phyloP scores from a whole-genome alignment of 2,797 vertebrate genomes.

The Knipowitschia caucasica region DNA sequence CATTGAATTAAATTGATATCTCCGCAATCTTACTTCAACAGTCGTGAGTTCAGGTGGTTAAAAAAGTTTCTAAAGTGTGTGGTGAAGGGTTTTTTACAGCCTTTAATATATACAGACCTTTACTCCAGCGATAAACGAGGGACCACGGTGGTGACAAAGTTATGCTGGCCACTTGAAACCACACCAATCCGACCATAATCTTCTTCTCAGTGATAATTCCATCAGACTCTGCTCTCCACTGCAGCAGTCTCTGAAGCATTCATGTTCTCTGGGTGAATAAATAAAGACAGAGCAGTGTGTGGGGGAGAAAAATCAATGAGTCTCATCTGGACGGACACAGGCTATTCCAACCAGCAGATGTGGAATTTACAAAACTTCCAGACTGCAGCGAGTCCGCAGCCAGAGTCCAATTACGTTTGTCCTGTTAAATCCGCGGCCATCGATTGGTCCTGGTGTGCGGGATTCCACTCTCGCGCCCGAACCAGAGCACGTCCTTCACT shows the following conservation, averaged over 20 bases:
- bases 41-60: too few species aligned
- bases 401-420: conserved; percentile 58
- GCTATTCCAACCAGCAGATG: conserved; percentile 27
- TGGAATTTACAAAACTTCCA: conserved; percentile 60
- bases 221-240: conserved; percentile 15
- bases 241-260: conserved; percentile 14
- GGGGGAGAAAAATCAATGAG: conserved; percentile 54
- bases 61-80: too few species aligned
- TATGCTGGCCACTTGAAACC: too few species aligned
- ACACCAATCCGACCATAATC: conserved; percentile 23
- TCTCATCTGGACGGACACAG: conserved; percentile 36
- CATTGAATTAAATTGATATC: too few species aligned
- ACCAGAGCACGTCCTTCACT: conserved; percentile 65
- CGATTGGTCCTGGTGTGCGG: conserved; percentile 59
- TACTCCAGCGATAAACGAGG: too few species aligned
- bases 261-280: conserved; percentile 27
- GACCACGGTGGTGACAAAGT: too few species aligned
- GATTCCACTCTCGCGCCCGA: conserved; percentile 44
- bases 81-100: too few species aligned
- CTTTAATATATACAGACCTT: too few species aligned
- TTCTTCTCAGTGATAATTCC: neutral
- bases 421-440: conserved; percentile 58
- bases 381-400: conserved; percentile 36
- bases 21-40: too few species aligned
- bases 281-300: neutral